These are phyloP conservation scores for Tinamus guttatus DNA, from an alignment of 2,113 vertebrate species.

Conservation along the genomic window DNA sequence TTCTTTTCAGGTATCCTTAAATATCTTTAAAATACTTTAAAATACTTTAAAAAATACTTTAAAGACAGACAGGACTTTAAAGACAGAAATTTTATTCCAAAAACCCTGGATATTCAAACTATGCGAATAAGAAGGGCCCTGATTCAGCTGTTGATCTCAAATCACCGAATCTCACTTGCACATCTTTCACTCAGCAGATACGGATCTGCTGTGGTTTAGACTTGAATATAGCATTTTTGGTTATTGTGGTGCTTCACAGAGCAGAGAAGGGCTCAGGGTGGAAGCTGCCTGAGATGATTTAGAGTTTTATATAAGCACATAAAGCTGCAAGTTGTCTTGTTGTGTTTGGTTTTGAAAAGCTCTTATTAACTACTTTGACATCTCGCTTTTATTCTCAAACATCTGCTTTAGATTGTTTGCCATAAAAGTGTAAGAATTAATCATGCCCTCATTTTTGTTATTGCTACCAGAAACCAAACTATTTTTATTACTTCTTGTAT, in stretches of 20 bases:
- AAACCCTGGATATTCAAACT: neutral
- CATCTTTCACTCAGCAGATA: neutral
- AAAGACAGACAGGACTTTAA: too few relatives aligned
- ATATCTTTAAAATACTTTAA: neutral
- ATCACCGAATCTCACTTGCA: neutral
- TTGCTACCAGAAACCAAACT: conserved; percentile 69
- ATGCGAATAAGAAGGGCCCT: neutral
- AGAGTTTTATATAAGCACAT: conserved; percentile 17
- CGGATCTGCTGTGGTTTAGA: neutral
- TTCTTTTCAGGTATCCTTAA: neutral
- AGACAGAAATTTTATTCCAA: neutral
- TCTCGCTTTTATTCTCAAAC: conserved; percentile 45
- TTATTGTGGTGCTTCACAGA: neutral
- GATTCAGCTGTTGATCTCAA: neutral
- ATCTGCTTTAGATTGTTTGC: conserved; percentile 71
- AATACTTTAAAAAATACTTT: too few relatives aligned
- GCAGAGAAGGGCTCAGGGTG: neutral
- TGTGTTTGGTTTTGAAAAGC: conserved; percentile 57
- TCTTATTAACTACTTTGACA: conserved; percentile 56
- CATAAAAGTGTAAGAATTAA: conserved; percentile 68
- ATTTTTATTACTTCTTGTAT: conserved; percentile 54
- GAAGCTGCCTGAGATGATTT: conserved; percentile 13
- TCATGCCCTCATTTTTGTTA: conserved; percentile 55
- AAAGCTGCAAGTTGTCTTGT: conserved; percentile 56
- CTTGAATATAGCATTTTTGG: neutral